These are phyloP conservation scores for Sebastes minor DNA, from an alignment of 2,797 vertebrate genomes.

Conservation along the genomic window DNA sequence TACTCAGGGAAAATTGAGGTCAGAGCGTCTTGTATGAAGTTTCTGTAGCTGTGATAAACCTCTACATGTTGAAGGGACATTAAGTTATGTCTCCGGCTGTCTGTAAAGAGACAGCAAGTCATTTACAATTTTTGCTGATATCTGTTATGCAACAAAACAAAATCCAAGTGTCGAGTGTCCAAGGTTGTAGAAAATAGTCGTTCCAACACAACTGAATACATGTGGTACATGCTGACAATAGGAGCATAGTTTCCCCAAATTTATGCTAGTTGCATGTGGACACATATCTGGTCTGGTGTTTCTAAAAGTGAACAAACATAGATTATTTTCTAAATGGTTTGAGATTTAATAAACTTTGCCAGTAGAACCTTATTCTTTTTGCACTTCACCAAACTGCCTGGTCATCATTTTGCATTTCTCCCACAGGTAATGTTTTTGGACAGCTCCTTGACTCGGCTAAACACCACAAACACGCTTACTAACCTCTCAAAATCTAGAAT, in stretches of 20 bases:
- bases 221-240: too few relatives aligned
- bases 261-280: background rate
- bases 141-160: background rate
- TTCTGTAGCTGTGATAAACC: background rate
- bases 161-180: background rate
- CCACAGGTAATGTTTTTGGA: background rate
- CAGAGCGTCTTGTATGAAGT: background rate
- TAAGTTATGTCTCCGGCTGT: background rate
- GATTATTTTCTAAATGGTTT: background rate
- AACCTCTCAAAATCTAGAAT: background rate
- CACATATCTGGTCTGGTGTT: background rate
- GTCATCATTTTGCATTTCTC: background rate
- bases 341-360: background rate
- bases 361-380: background rate
- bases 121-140: background rate
- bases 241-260: background rate
- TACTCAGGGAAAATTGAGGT: background rate
- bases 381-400: background rate
- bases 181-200: too few relatives aligned
- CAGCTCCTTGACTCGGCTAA: background rate
- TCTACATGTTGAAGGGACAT: background rate
- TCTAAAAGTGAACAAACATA: background rate
- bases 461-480: background rate
- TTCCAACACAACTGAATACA: too few relatives aligned
- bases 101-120: background rate